A percentile compares a stretch with the other conserved stretches of the same genome.
Conservation (phyloP, 2,113 vertebrate species). For the Miniopterus natalensis region DNA sequence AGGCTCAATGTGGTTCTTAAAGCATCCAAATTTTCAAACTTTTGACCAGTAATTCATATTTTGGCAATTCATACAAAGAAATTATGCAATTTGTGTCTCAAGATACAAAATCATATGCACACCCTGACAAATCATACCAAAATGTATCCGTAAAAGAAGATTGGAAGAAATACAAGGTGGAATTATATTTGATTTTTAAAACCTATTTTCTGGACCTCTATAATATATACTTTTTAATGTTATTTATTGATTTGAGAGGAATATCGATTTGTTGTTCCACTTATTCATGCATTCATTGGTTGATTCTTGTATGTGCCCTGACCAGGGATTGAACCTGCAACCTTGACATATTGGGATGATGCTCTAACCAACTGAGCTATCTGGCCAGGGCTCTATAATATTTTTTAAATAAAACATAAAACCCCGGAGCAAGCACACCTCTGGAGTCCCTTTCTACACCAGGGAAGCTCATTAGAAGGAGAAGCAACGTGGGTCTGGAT, state of each 20-base stretch:
- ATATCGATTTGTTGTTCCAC: too few relatives aligned
- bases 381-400: neutral
- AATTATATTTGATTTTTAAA: constrained; percentile 21
- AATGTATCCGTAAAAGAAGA: constrained; percentile 23
- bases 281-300: too few relatives aligned
- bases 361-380: too few relatives aligned
- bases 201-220: neutral
- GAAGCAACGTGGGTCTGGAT: neutral
- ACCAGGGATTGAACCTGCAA: too few relatives aligned
- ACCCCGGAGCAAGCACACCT: neutral
- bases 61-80: constrained; percentile 16
- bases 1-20: neutral
- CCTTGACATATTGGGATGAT: too few relatives aligned
- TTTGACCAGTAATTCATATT: constrained; percentile 38
- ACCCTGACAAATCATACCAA: constrained; percentile 26
- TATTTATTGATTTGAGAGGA: too few relatives aligned
- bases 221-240: neutral
- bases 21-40: constrained; percentile 9
- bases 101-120: neutral
- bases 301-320: too few relatives aligned
- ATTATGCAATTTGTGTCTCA: neutral
- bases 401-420: constrained; percentile 1
- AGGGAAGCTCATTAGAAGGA: neutral
- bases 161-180: neutral
- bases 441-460: neutral